Base-by-base conservation (phyloP, 1,140 invertebrate species). In the Drosophila saltans region DNA sequence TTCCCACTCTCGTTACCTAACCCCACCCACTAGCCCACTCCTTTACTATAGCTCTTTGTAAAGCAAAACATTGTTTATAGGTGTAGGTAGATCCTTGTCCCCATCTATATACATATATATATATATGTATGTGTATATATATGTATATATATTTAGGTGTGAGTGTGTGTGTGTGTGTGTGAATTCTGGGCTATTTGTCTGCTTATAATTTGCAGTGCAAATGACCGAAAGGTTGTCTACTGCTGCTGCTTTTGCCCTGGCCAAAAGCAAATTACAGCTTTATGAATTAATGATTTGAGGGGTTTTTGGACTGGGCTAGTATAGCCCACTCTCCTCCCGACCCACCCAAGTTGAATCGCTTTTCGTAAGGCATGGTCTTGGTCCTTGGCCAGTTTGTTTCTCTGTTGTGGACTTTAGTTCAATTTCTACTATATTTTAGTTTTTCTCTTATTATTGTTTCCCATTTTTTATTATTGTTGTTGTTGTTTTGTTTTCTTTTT, bases 191-290 rank as follows among this genome's bases (percentile, higher is more conserved):
- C 48, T 77, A 77, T 85, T 76, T 70, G 81, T 78, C 78, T 85
- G 81, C 74, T 81, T 68, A 71, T 81, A 63, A 73, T 66, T 78
- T 81, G 66, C 43, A 74, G 70, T 60, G 69, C 62, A 80, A 85
- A 85, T 85, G 78, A 85, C 67, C 81, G 69, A 81, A 75, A 78
- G 74, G 43, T 67, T 69, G 63, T 72, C 61, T 66, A 67, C 65
- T 30, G 39, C 45, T 36, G 33, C 60, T 65, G 65, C 57, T 75
- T 52, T 63, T 78, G 61, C 43, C 75, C 48, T 66, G 67, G 66
- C 64, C 68, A 74, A 85, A 80, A 75, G 65, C 66, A 84, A 85
- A 85, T 84, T 78, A 84, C 63, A 67, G 66, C 66, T 65, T 81
- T 69, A 65, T 85, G 71, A 85, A 85, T 85, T 78, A 84, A 78